These are phyloP conservation scores for Sinotaia quadrata DNA, from an alignment of 2,888 invertebrate genomes.

Conservation along the genomic window DNA sequence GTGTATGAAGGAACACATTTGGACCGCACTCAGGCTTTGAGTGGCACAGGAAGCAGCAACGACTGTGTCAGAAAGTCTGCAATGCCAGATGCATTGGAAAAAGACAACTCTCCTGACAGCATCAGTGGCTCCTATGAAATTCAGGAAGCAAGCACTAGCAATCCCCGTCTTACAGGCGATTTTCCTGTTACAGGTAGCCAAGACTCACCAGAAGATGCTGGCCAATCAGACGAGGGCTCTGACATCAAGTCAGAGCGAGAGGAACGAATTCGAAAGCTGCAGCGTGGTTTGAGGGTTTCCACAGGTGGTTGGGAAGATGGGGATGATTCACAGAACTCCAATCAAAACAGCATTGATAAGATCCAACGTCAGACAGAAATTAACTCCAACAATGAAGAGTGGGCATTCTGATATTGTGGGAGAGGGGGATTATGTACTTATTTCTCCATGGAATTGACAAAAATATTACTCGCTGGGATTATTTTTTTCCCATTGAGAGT, in stretches of 20 bases:
- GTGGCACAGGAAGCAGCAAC: not conserved
- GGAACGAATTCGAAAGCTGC: slow-evolving; percentile 17
- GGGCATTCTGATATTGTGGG: slow-evolving; percentile 65
- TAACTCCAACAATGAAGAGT: slow-evolving; percentile 46
- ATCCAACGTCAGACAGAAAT: slow-evolving; percentile 7
- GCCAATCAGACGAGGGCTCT: not conserved
- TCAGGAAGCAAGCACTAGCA: slow-evolving; percentile 18
- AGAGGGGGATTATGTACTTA: no score
- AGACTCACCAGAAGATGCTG: slow-evolving; percentile 6
- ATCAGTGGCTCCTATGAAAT: not conserved
- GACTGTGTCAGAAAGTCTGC: not conserved
- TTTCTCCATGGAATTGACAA: no score
- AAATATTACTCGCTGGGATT: no score
- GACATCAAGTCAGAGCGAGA: slow-evolving; percentile 12
- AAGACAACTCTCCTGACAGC: not conserved
- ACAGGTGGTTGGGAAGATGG: slow-evolving; percentile 17
- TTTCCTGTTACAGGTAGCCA: not conserved
- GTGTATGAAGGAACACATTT: slow-evolving; percentile 85
- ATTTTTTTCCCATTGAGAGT: no score
- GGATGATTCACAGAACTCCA: not conserved
- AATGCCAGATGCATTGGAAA: not conserved
- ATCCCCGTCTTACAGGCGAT: not conserved
- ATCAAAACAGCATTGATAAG: not conserved
- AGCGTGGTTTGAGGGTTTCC: slow-evolving; percentile 12
- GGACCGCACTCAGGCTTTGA: slow-evolving; percentile 53